Evolutionary conservation across 2,113 vertebrate genomes (phyloP), one percentile per base, ranked within the genome.

Genomic region (Brevimyrus niger): DNA sequence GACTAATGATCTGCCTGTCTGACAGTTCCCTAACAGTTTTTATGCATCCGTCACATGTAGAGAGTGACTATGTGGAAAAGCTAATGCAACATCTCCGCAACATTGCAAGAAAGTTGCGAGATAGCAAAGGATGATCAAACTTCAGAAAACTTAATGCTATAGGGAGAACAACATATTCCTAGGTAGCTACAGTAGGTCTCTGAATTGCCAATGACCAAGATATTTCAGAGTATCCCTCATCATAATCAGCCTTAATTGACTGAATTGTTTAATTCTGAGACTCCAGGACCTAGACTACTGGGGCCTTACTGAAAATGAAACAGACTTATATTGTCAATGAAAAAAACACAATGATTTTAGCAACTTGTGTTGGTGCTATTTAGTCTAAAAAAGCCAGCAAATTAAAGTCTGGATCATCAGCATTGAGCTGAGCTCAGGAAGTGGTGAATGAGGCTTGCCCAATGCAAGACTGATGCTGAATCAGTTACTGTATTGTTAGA

Each of bases 211-310:
- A 17, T 69, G 46, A 73, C 44, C 38, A 27, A 21, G n/a, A 31
- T 8, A 76, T 9, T 35, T 38, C 23, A 35, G 65, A 47, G 4
- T 8, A 27, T 15, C 46, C 65, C 47, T 80, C 55, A 19, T 17
- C 73, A 35, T 88, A 80, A 88, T 51, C 69, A 35, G 13, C 65
- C 87, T 50, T 76, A 73, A 88, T 76, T 38, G 46, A 88, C 87
- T 50, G 44, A 50, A 76, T 19, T 42, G 73, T 17, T 80, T 80
- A 80, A 80, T 80, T 42, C 31, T 80, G 35, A 80, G 73, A 80
- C 31, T 80, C 73, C 15, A 19, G 73, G 35, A 38, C 31, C 31
- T 76, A 76, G 15, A 19, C 35, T 76, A 23, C 3, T 76, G 73
- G 27, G 73, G 73, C 35, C 7, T 80, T 19, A 17, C 13, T 80